Percentiles rank a stretch among this genome's conserved stretches.
Evolutionary conservation across 2,797 vertebrate genomes (phyloP).

Genomic region (Argyrosomus regius): DNA sequence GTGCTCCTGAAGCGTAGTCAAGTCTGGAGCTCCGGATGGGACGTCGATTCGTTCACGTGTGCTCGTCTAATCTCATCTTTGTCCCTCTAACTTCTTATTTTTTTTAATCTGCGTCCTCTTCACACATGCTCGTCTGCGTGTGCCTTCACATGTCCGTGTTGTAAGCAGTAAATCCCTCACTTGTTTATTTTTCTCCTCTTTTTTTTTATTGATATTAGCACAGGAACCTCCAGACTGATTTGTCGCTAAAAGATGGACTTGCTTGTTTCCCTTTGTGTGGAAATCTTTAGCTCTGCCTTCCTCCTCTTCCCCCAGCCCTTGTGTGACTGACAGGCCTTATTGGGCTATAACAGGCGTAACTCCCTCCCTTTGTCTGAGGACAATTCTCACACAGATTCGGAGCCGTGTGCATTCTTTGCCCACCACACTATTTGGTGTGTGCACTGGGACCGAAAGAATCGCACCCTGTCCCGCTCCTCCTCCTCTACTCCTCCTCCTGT

Average conservation of each 20-base stretch:
- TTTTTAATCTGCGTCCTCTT: not conserved
- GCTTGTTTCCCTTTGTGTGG: constrained; percentile 99
- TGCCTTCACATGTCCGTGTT: constrained; percentile 29
- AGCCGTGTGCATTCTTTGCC: constrained; percentile 97
- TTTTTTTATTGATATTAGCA: constrained; percentile 93
- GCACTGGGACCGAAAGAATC: constrained; percentile 96
- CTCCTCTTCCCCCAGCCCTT: constrained; percentile 93
- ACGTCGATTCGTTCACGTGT: constrained; percentile 3
- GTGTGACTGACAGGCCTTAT: constrained; percentile 99
- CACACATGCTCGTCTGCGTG: constrained; percentile 19
- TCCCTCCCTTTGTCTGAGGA: constrained; percentile 95
- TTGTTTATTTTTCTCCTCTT: constrained; percentile 91
- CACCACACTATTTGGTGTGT: constrained; percentile 97
- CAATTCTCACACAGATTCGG: constrained; percentile 99
- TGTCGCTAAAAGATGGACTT: constrained; percentile 99
- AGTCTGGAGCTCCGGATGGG: constrained; percentile 10
- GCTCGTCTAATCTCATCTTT: constrained; percentile 39
- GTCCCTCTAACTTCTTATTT: constrained; percentile 40
- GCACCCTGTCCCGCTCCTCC: constrained; percentile 91
- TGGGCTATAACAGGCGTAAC: constrained; percentile 99
- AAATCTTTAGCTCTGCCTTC: constrained; percentile 96
- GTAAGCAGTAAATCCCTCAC: constrained; percentile 88
- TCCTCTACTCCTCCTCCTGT: constrained; percentile 89
- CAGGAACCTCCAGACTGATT: constrained; percentile 95
- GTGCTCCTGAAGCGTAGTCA: constrained; percentile 24